Conservation (phyloP, 2,113 vertebrate genomes). For the Oxygymnocypris stewartii region DNA sequence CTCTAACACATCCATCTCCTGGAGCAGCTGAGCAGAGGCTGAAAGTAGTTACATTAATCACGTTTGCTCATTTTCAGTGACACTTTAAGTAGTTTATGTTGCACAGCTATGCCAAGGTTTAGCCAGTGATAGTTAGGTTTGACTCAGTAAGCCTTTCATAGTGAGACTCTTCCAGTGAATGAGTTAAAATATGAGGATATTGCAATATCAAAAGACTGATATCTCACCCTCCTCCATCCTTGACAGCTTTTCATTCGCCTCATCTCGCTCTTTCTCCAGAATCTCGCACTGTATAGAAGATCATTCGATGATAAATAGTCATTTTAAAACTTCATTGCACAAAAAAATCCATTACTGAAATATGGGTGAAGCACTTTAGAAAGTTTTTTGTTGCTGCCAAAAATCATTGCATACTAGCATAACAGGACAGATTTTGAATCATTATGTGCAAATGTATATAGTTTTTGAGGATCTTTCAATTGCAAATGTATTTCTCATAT, state of each 20-base stretch:
- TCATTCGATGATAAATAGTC: background rate
- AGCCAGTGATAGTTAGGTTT: background rate
- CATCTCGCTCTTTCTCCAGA: constrained; percentile 63
- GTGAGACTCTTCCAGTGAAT: background rate
- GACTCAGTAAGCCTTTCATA: background rate
- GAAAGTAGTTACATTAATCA: background rate
- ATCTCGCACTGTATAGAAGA: constrained; percentile 58
- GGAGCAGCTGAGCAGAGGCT: constrained; percentile 78
- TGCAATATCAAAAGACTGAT: background rate
- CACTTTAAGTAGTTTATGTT: background rate
- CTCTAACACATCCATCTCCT: constrained; percentile 76
- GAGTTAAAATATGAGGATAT: background rate
- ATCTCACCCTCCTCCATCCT: constrained; percentile 76
- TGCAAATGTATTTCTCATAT: background rate
- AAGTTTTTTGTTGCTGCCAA: background rate
- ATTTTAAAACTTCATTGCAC: background rate
- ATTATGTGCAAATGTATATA: background rate
- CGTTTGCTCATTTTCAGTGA: background rate
- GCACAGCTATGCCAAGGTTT: background rate
- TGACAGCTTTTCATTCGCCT: constrained; percentile 67
- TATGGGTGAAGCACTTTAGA: background rate
- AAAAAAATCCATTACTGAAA: background rate
- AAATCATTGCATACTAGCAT: background rate
- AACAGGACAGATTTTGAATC: background rate
- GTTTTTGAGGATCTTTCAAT: background rate